Evolutionary conservation across 2,797 vertebrate genomes (phyloP).

Genomic region (Lemur catta): DNA sequence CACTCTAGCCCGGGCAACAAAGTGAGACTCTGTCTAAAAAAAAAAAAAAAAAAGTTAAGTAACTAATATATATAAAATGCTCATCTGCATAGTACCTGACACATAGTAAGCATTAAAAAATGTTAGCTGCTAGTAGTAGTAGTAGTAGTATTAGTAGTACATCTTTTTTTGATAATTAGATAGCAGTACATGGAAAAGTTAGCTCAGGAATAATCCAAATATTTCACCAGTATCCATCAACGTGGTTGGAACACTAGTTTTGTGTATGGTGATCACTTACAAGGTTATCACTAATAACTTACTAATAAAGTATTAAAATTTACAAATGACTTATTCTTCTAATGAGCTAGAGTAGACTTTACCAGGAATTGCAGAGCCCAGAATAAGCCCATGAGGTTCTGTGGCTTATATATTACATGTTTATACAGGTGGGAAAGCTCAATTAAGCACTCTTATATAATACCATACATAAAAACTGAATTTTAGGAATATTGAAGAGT

Average conservation of each 20-base stretch:
- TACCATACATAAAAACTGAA: neutral
- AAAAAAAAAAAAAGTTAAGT: neutral
- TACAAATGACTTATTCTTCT: slow-evolving; percentile 29
- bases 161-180: neutral
- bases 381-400: neutral
- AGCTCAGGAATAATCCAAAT: neutral
- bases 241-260: neutral
- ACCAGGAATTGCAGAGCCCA: neutral
- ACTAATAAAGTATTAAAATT: neutral
- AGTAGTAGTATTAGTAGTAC: neutral
- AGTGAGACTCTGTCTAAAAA: no score
- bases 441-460: neutral
- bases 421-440: neutral
- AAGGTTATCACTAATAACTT: neutral
- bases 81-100: neutral
- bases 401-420: neutral
- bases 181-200: neutral
- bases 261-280: neutral
- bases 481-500: neutral
- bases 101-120: neutral
- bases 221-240: neutral
- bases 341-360: neutral
- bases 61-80: neutral
- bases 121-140: neutral
- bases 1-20: no score